Percentiles rank a stretch among this genome's conserved stretches.
Evolutionary conservation across 2,888 invertebrate genomes (phyloP).

Genomic region (Drosophila prostipennis): DNA sequence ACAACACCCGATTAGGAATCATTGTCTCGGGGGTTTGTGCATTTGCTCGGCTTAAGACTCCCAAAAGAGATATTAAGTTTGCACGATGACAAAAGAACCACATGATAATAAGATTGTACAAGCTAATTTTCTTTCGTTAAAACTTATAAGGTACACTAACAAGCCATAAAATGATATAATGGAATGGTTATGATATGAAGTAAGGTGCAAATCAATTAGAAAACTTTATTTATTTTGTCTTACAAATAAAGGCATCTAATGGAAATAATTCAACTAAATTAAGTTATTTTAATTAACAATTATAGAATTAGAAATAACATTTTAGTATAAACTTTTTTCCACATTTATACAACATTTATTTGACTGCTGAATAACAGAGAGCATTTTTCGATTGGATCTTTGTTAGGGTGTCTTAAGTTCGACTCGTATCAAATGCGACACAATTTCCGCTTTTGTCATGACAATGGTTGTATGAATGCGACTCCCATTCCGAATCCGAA

Average conservation of each 20-base stretch:
- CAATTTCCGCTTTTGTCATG: slow-evolving; percentile 34
- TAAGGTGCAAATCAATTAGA: too few relatives aligned
- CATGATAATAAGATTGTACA: not conserved
- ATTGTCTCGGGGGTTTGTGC: slow-evolving; percentile 33
- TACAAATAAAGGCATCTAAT: too few relatives aligned
- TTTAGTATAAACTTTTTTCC: too few relatives aligned
- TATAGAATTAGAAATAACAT: too few relatives aligned
- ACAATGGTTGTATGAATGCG: slow-evolving; percentile 29
- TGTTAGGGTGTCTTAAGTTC: slow-evolving; percentile 23
- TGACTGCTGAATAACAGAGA: not conserved
- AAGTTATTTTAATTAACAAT: too few relatives aligned
- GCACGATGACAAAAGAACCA: not conserved
- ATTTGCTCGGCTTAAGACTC: slow-evolving; percentile 12
- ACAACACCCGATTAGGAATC: slow-evolving; percentile 40
- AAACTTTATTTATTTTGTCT: too few relatives aligned
- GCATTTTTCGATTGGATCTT: not conserved
- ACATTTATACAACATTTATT: too few relatives aligned
- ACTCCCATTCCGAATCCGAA: slow-evolving; percentile 17
- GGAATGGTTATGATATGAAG: not conserved
- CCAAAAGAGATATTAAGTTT: slow-evolving; percentile 1
- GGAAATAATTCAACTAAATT: too few relatives aligned
- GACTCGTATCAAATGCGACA: slow-evolving; percentile 14
- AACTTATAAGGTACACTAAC: too few relatives aligned
- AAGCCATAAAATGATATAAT: too few relatives aligned
- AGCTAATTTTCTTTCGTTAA: too few relatives aligned